These are phyloP conservation scores for Urosaurus nigricauda DNA, from an alignment of 2,797 vertebrate species.

Conservation along the genomic window DNA sequence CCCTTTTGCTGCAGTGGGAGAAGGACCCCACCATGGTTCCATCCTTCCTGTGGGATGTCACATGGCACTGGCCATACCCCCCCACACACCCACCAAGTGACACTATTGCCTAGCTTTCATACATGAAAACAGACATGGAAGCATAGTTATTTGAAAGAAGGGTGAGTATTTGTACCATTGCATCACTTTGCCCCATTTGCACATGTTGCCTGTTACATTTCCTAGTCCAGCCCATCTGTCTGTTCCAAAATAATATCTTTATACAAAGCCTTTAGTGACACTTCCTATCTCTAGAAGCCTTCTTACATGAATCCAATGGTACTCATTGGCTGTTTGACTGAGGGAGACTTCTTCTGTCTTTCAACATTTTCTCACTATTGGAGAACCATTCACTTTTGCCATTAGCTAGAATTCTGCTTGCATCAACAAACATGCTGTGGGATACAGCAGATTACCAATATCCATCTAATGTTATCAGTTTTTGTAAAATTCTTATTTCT, in stretches of 20 bases:
- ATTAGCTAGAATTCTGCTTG: constrained; percentile 25
- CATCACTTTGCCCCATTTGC: not conserved
- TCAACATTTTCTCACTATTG: not conserved
- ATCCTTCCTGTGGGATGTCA: too few species aligned
- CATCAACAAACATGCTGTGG: constrained; percentile 31
- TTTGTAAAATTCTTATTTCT: constrained; percentile 46
- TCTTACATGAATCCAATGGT: not conserved
- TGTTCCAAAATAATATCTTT: not conserved
- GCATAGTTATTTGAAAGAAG: not conserved
- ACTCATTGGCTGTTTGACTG: not conserved
- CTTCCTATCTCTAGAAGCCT: not conserved
- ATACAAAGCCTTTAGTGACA: not conserved
- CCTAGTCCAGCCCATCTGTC: not conserved
- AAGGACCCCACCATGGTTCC: too few species aligned
- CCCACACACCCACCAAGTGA: too few species aligned
- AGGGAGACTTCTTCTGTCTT: not conserved
- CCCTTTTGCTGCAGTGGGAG: too few species aligned
- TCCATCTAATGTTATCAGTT: constrained; percentile 47
- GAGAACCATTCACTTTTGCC: constrained; percentile 21
- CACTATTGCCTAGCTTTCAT: not conserved
- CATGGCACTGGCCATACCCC: too few species aligned
- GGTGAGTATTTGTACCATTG: not conserved
- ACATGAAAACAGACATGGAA: not conserved
- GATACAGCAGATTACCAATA: constrained; percentile 35
- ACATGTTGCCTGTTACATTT: not conserved